Conservation (phyloP, 2,888 invertebrate genomes). For the Lutraria lutraria region DNA sequence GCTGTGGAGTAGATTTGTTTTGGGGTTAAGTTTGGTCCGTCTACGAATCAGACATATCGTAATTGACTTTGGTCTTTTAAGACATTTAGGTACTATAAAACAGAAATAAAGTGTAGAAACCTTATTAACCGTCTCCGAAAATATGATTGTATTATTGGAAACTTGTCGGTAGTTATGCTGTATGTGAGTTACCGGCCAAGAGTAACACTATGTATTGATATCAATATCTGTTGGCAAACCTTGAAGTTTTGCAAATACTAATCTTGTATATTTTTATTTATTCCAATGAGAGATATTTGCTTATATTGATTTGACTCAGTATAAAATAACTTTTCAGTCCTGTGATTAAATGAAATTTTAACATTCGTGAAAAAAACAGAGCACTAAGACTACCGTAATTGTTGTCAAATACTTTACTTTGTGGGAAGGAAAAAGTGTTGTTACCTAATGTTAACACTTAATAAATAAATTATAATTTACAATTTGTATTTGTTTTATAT, state of each 20-base stretch:
- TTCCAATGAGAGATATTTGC: no score
- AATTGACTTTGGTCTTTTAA: conserved; percentile 10
- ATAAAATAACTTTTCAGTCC: no score
- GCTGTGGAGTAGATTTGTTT: background rate
- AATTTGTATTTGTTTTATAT: no score
- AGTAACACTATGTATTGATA: background rate
- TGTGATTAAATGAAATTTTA: no score
- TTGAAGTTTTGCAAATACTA: background rate
- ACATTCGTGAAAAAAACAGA: no score
- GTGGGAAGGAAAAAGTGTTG: no score
- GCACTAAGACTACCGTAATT: no score
- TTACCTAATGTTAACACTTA: no score
- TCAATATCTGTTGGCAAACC: background rate
- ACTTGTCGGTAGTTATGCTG: background rate
- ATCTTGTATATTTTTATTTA: no score
- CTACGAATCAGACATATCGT: background rate
- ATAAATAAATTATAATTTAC: no score
- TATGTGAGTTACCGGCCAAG: conserved; percentile 2
- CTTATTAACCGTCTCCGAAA: conserved; percentile 9
- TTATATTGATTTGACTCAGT: no score
- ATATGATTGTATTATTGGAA: conserved; percentile 19
- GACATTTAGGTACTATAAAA: conserved; percentile 13
- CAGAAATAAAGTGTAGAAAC: conserved; percentile 5
- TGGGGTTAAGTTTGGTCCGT: background rate
- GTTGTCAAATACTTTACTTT: no score